Percentiles rank a stretch among this genome's conserved stretches.
Conservation (phyloP, 1,140 invertebrate genomes). For the Caenorhabditis briggsae region DNA sequence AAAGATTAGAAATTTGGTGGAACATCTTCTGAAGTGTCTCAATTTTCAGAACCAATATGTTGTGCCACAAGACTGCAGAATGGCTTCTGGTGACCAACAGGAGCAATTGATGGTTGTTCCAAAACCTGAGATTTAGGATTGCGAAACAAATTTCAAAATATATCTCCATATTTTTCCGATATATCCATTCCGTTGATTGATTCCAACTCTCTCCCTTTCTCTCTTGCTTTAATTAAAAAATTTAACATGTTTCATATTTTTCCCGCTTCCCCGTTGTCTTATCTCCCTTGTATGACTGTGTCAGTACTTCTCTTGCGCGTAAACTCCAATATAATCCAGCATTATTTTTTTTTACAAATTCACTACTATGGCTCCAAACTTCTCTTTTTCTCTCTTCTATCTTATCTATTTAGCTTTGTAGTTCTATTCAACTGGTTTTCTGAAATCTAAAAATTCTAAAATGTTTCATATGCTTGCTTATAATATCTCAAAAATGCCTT, state of each 20-base stretch:
- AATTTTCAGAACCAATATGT: background rate
- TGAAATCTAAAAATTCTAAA: too few species aligned
- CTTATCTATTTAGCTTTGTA: background rate
- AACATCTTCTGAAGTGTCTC: background rate
- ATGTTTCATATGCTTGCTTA: background rate
- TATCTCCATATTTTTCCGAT: too few species aligned
- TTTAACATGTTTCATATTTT: background rate
- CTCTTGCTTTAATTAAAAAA: background rate
- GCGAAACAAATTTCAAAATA: too few species aligned
- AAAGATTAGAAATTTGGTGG: background rate
- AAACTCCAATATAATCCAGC: background rate
- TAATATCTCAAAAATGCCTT: constrained; percentile 27
- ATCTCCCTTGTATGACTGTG: too few species aligned
- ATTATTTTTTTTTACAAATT: background rate
- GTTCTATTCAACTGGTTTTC: too few species aligned
- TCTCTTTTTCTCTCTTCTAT: background rate
- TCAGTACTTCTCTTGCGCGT: too few species aligned
- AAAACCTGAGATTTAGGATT: too few species aligned
- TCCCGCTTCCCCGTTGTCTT: background rate
- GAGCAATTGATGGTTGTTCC: too few species aligned
- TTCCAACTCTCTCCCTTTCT: background rate
- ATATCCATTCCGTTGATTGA: too few species aligned
- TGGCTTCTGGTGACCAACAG: too few species aligned
- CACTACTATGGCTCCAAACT: background rate
- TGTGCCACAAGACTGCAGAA: too few species aligned